Conservation (phyloP, 2,888 invertebrate species). For the Andrena bicolor region DNA sequence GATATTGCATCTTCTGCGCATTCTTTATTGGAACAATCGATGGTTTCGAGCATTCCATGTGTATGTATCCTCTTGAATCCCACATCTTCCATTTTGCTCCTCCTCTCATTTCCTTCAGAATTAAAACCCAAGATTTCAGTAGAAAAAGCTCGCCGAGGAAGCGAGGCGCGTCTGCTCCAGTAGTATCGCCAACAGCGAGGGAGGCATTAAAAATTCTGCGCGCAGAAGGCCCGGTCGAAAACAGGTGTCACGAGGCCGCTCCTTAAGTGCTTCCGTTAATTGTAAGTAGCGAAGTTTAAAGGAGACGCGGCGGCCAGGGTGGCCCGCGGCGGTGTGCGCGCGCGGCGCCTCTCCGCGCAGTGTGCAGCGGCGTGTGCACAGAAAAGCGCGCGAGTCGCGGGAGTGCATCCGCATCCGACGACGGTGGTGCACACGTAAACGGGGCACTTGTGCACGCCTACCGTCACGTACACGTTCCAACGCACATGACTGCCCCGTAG, state of each 20-base stretch:
- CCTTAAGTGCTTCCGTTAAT: background rate
- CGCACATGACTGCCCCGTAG: slow-evolving; percentile 71
- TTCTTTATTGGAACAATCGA: too few species aligned
- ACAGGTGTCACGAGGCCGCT: slow-evolving; percentile 21
- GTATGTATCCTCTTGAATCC: too few species aligned
- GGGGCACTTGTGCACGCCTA: slow-evolving; percentile 50
- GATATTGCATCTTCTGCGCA: too few species aligned
- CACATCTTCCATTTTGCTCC: too few species aligned
- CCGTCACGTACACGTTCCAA: slow-evolving; percentile 63
- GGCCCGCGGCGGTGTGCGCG: background rate
- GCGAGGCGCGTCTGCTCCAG: background rate
- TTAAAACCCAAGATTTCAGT: too few species aligned
- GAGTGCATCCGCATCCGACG: slow-evolving; percentile 60
- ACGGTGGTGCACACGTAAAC: slow-evolving; percentile 61
- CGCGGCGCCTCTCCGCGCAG: background rate
- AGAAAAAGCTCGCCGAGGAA: background rate
- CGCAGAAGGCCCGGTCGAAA: slow-evolving; percentile 1
- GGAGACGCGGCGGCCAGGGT: slow-evolving; percentile 23
- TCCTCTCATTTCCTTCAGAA: too few species aligned
- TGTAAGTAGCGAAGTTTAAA: slow-evolving; percentile 36
- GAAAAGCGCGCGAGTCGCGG: slow-evolving; percentile 48
- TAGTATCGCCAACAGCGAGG: background rate
- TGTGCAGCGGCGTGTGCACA: slow-evolving; percentile 29
- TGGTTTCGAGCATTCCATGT: too few species aligned
- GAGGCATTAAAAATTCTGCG: slow-evolving; percentile 11